Conservation (phyloP, 1,140 invertebrate genomes). For the Brachionus manjavacas region DNA sequence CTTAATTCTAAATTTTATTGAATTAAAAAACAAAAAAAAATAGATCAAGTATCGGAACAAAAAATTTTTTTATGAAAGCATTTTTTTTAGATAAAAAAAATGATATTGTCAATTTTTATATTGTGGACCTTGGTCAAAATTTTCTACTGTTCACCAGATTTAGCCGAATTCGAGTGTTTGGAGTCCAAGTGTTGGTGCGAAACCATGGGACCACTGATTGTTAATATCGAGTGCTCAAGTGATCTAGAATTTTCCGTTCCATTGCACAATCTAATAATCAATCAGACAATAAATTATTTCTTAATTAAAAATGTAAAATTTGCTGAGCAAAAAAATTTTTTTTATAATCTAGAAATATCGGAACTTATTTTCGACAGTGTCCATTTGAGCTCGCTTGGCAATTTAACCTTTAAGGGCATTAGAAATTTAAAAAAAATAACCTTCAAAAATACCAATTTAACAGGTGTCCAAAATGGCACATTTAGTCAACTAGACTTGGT, state of each 20-base stretch:
- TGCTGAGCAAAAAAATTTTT: not conserved
- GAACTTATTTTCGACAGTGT: not conserved
- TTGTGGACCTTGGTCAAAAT: not conserved
- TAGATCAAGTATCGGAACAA: too few species aligned
- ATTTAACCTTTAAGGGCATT: not conserved
- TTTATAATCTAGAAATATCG: not conserved
- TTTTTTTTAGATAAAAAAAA: not conserved
- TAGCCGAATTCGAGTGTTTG: not conserved
- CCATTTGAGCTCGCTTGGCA: not conserved
- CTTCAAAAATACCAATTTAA: not conserved
- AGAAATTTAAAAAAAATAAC: not conserved
- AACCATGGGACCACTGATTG: not conserved
- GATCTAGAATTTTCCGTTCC: not conserved
- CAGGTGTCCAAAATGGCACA: not conserved
- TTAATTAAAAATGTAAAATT: not conserved
- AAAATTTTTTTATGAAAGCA: not conserved
- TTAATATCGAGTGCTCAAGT: not conserved
- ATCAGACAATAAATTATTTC: not conserved
- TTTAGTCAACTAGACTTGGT: not conserved
- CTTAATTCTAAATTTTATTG: too few species aligned
- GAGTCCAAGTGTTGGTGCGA: not conserved
- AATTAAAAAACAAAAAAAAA: too few species aligned
- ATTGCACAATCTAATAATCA: not conserved
- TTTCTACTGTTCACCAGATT: not conserved
- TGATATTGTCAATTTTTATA: not conserved